A percentile compares a stretch with the other conserved stretches of the same genome.
Conservation (phyloP, 2,113 vertebrate species). For the Monopterus albus region DNA sequence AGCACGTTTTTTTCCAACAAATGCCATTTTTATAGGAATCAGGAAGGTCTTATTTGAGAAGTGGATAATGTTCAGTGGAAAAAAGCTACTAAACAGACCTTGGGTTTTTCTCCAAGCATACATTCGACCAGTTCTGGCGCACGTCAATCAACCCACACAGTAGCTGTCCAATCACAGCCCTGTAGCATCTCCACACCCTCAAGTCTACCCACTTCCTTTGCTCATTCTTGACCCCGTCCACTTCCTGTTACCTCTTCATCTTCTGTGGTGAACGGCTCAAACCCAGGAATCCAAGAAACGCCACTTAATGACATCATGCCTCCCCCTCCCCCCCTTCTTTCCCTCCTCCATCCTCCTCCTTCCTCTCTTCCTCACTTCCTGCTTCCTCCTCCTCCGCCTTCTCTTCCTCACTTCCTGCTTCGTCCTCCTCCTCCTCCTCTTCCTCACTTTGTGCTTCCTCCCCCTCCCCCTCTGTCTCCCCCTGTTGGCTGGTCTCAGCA, state of each 20-base stretch:
- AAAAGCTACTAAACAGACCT: no score
- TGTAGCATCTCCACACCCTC: background rate
- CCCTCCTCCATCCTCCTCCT: background rate
- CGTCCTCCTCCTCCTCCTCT: background rate
- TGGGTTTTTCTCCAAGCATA: no score
- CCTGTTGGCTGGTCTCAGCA: conserved; percentile 21
- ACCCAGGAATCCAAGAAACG: background rate
- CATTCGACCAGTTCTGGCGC: conserved; percentile 28
- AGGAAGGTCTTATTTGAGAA: no score
- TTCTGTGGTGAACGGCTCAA: background rate
- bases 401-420: background rate
- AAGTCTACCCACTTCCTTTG: no score
- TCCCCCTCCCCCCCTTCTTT: background rate
- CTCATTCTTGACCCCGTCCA: background rate
- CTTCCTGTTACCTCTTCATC: background rate
- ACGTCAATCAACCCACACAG: background rate
- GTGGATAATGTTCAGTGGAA: no score
- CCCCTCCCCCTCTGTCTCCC: background rate
- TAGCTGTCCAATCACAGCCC: conserved; percentile 31
- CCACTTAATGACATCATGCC: conserved; percentile 5
- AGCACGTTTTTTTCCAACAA: no score
- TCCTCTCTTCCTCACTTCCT: background rate
- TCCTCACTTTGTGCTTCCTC: background rate
- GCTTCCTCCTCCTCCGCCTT: no score
- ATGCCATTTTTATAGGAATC: no score